Evolutionary conservation across 2,113 vertebrate species (phyloP), one percentile per base, ranked within the genome.

Genomic region (Micromys minutus): DNA sequence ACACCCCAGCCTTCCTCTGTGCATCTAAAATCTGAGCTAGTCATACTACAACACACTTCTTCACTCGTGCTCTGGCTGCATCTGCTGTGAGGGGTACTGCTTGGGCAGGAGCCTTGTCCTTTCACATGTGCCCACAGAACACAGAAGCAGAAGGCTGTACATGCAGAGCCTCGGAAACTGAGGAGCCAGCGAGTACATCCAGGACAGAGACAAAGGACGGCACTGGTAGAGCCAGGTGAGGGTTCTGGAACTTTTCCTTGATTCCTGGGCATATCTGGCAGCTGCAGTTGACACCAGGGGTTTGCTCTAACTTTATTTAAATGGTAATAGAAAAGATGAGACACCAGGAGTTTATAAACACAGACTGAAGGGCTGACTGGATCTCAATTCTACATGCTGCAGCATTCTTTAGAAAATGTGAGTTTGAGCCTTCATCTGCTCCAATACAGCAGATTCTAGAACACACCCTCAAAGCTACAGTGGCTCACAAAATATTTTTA

Each of bases 261-360:
- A 1, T 5, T 13, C 55, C 29, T 19, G 7, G 2, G 61, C 5
- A 2, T 4, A 1, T 7, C 0, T 16, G 34, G 4, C 47, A 4
- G 55, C 9, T 3, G 0, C 3, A 5, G 1, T 15, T 7, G 7
- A n/a, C 26, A 0, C 15, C 1, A 45, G 57, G 4, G 1, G 0
- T 45, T 74, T 50, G 4, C 7, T 29, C 15, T 10, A 57, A 4
- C 0, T 55, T 67, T 50, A 16, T 34, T 50, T 45, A 39, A 77
- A 45, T 36, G 45, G 16, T 34, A 19, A n/a, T 61, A 4, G 2
- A 3, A 47, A 16, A 0, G 63, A n/a, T 39, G 5, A 52, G 0
- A 9, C 15, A 0, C 1, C 45, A 36, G 13, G n/a, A 24, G 15
- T n/a, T 3, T 29, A 1, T 75, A 12, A 36, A 12, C 67, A 34